phyloP scores from a whole-genome alignment of 2,113 vertebrate genomes.

The Origma solitaria region DNA sequence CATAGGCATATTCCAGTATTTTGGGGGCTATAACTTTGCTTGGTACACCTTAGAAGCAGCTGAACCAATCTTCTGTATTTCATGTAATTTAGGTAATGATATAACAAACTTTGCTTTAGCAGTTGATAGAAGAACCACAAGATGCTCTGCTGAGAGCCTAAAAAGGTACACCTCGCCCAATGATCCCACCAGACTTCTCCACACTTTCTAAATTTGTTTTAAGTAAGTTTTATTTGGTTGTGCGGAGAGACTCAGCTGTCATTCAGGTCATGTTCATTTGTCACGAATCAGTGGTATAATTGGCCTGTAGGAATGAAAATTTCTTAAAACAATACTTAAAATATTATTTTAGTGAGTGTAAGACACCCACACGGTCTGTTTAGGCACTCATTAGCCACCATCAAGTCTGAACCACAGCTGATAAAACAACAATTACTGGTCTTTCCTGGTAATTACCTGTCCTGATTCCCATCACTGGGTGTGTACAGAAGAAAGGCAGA shows the following conservation, averaged over 20 bases:
- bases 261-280: neutral
- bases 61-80: neutral
- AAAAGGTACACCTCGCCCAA: neutral
- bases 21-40: neutral
- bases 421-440: neutral
- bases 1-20: neutral
- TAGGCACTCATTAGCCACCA: neutral
- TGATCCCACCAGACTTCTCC: neutral
- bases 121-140: neutral
- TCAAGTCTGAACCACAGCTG: neutral
- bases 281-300: neutral
- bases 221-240: neutral
- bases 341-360: neutral
- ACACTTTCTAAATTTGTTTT: neutral
- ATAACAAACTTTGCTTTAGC: neutral
- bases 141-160: neutral
- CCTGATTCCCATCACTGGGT: accelerated
- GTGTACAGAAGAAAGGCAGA: neutral
- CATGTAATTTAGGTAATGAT: neutral
- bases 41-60: neutral
- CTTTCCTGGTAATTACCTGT: neutral
- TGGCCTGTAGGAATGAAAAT: neutral
- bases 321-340: neutral
- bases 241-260: neutral
- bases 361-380: neutral